Conservation (phyloP, 2,888 invertebrate species). For the Oscheius sp. region DNA sequence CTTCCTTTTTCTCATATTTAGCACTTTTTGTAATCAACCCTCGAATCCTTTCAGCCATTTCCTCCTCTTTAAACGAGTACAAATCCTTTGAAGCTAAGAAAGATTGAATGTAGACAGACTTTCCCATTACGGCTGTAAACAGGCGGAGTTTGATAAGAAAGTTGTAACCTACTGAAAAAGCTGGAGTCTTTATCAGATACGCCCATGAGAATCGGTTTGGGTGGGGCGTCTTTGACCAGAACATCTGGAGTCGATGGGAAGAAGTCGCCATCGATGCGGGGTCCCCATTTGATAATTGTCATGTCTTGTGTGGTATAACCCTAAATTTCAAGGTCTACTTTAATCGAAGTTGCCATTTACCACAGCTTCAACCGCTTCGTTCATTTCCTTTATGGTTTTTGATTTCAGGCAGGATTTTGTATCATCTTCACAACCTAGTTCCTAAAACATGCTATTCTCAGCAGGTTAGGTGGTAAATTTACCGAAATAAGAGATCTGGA, state of each 20-base stretch:
- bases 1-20: background rate
- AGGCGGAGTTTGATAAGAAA: background rate
- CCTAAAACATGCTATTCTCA: background rate
- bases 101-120: constrained; percentile 16
- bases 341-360: background rate
- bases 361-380: constrained; percentile 41
- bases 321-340: background rate
- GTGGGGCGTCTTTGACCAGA: constrained; percentile 20
- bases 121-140: constrained; percentile 29
- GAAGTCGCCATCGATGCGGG: constrained; percentile 36
- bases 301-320: constrained; percentile 15
- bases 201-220: constrained; percentile 24
- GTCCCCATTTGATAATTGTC: constrained; percentile 30
- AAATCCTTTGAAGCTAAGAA: constrained; percentile 8
- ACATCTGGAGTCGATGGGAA: constrained; percentile 6
- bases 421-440: constrained; percentile 32
- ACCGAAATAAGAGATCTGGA: constrained; percentile 23
- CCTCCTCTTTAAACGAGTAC: constrained; percentile 5
- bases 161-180: constrained; percentile 17
- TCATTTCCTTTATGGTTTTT: constrained; percentile 44
- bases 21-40: background rate
- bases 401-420: constrained; percentile 43
- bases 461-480: background rate
- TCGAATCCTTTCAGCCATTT: constrained; percentile 19
- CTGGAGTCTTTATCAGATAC: constrained; percentile 32